Conservation (phyloP, 35 echinoderm and acorn worm genomes). For the Ptychodera flava region DNA sequence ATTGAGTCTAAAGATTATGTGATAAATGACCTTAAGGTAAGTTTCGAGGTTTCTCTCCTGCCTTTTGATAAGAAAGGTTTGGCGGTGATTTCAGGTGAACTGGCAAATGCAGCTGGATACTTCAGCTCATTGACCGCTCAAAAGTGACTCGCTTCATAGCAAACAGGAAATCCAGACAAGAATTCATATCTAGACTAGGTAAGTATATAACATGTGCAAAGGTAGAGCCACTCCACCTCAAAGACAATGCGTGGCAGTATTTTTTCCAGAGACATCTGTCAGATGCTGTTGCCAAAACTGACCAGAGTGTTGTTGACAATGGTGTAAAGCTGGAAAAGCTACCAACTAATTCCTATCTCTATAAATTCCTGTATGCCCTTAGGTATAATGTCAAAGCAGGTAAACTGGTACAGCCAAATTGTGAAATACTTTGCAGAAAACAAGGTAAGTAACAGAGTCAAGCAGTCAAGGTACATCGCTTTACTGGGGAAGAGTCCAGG, state of each 20-base stretch:
- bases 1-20: not conserved
- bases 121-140: not conserved
- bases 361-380: not conserved
- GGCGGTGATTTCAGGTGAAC: not conserved
- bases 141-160: not conserved
- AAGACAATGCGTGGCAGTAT: not conserved
- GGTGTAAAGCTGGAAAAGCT: not conserved
- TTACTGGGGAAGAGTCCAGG: not conserved
- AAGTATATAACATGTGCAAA: not conserved
- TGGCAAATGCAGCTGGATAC: too few species aligned
- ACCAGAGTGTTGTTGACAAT: not conserved
- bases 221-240: not conserved
- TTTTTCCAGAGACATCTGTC: not conserved
- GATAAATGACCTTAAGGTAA: not conserved
- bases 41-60: not conserved
- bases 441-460: not conserved
- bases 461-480: not conserved
- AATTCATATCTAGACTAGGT: not conserved
- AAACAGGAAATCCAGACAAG: not conserved
- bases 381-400: not conserved
- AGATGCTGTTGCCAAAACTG: not conserved
- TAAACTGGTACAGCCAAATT: not conserved
- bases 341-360: not conserved
- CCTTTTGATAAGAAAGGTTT: not conserved
- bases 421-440: not conserved